These are phyloP conservation scores for Pipistrellus nathusii DNA, from an alignment of 2,797 vertebrate species.

Conservation along the genomic window DNA sequence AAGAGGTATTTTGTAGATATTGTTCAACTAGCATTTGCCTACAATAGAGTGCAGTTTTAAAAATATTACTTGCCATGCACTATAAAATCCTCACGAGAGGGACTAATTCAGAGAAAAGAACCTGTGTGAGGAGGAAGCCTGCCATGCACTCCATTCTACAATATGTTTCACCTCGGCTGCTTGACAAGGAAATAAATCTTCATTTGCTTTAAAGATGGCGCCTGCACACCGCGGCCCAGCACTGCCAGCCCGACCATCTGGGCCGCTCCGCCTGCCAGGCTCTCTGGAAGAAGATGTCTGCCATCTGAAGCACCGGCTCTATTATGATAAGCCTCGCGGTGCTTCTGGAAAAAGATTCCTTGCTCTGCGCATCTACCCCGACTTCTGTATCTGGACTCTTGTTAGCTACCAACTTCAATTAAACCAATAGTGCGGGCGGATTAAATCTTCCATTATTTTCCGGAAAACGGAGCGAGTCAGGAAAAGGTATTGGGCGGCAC, in stretches of 20 bases:
- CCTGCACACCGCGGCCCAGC: too few species aligned
- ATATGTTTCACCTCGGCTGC: not conserved
- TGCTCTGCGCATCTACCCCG: not conserved
- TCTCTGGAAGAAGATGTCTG: not conserved
- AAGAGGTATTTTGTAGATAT: not conserved
- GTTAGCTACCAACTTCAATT: not conserved
- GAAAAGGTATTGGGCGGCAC: not conserved
- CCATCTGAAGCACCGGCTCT: not conserved
- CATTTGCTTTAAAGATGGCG: not conserved
- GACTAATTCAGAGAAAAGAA: not conserved
- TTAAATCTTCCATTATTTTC: not conserved
- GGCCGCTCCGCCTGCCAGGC: not conserved
- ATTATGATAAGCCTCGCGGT: not conserved
- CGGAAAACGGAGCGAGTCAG: not conserved
- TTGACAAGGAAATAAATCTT: slow-evolving; percentile 26
- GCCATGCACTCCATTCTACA: not conserved
- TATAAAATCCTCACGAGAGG: not conserved
- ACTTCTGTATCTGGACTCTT: not conserved
- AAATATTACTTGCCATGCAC: not conserved
- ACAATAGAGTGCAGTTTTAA: slow-evolving; percentile 30
- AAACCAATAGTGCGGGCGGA: not conserved
- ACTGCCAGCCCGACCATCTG: not conserved
- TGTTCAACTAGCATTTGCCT: not conserved
- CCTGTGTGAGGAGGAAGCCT: not conserved
- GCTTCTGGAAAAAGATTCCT: not conserved